Evolutionary conservation across 1,140 invertebrate genomes (phyloP).

Genomic region (Helicoverpa armigera): DNA sequence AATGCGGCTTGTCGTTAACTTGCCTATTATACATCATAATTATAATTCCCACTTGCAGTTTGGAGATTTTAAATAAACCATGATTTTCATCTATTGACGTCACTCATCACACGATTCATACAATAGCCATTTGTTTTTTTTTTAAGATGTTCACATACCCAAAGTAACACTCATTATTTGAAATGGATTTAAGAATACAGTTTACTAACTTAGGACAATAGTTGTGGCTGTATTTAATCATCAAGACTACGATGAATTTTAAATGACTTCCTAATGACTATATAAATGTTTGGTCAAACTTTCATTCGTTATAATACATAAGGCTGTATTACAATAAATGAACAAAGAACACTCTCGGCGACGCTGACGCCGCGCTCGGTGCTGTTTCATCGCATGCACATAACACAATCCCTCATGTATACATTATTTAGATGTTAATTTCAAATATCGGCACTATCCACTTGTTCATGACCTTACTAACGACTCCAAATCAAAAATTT

Average conservation of each 20-base stretch:
- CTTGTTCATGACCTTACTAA: slow-evolving; percentile 52
- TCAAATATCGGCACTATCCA: slow-evolving; percentile 48
- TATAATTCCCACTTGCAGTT: slow-evolving; percentile 25
- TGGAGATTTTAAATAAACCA: slow-evolving; percentile 38
- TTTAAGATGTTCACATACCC: not conserved
- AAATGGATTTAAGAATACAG: slow-evolving; percentile 13
- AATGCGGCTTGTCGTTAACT: slow-evolving; percentile 21
- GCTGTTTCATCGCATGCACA: slow-evolving; percentile 5
- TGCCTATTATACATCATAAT: slow-evolving; percentile 28
- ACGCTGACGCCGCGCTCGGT: not conserved
- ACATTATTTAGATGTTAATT: slow-evolving; percentile 55
- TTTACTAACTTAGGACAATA: slow-evolving; percentile 10
- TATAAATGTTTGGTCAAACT: slow-evolving; percentile 42
- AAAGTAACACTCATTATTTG: slow-evolving; percentile 12
- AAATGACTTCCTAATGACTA: slow-evolving; percentile 37
- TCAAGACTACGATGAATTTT: slow-evolving; percentile 30
- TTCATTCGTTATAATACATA: not conserved
- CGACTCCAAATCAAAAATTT: slow-evolving; percentile 20
- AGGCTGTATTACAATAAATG: slow-evolving; percentile 23
- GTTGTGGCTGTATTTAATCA: slow-evolving; percentile 10
- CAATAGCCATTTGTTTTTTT: slow-evolving; percentile 15
- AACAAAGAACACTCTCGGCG: not conserved
- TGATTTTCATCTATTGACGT: slow-evolving; percentile 32
- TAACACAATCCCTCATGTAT: slow-evolving; percentile 41
- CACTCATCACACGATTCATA: slow-evolving; percentile 17